Percentiles rank a stretch among this genome's conserved stretches.
Conservation (phyloP, 2,113 vertebrate genomes). For the Glaucidium brasilianum region DNA sequence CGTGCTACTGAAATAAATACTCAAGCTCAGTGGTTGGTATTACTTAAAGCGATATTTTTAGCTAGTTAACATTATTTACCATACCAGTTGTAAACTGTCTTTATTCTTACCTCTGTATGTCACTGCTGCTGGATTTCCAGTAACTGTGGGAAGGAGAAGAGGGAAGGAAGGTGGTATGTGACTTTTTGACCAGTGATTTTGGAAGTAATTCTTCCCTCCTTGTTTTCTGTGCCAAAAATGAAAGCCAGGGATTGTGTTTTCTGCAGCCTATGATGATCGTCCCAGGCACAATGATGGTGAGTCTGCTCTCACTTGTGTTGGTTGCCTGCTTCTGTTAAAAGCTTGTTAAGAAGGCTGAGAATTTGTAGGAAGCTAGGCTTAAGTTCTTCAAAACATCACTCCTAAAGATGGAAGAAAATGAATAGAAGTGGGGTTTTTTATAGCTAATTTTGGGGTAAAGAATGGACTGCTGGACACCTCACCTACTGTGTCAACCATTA, state of each 20-base stretch:
- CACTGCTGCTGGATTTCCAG: neutral
- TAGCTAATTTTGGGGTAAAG: neutral
- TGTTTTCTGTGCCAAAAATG: neutral
- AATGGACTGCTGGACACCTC: neutral
- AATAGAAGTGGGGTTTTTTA: rapidly evolving
- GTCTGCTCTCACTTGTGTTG: rapidly evolving
- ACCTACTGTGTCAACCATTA: neutral
- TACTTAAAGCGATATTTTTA: neutral
- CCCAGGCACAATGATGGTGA: neutral
- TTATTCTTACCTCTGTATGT: neutral
- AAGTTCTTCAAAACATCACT: neutral
- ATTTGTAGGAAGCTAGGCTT: neutral
- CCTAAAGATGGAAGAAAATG: neutral
- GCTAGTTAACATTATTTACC: too few species aligned
- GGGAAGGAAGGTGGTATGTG: neutral
- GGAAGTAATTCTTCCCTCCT: neutral
- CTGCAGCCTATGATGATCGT: neutral
- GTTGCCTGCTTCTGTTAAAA: neutral
- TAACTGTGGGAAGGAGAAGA: neutral
- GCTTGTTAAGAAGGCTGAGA: neutral
- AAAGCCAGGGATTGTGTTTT: neutral
- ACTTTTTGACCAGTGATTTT: neutral
- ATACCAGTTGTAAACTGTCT: too few species aligned
- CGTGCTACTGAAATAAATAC: neutral
- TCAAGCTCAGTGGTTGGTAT: neutral